Conservation (phyloP, 1,140 invertebrate species). For the Conopomorpha cramerella region DNA sequence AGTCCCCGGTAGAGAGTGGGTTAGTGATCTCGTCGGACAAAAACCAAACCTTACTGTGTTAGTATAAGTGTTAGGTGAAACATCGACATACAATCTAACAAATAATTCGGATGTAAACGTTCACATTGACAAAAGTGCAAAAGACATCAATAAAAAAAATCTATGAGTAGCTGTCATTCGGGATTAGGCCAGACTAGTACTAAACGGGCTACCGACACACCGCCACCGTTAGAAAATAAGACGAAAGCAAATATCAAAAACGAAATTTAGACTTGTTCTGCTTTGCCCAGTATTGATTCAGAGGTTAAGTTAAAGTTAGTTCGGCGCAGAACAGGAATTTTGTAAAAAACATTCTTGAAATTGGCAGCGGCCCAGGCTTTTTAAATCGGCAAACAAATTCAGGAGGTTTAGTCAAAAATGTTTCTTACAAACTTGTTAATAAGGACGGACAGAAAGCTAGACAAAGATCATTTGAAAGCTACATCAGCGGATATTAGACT, state of each 20-base stretch:
- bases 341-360: constrained; percentile 30
- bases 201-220: constrained; percentile 49
- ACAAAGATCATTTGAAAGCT: too few relatives aligned
- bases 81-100: constrained; percentile 57
- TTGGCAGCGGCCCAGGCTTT: neutral
- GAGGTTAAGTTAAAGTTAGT: constrained; percentile 20
- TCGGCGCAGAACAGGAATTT: constrained; percentile 35
- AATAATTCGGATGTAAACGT: constrained; percentile 46
- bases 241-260: constrained; percentile 59
- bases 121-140: constrained; percentile 55
- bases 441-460: too few relatives aligned
- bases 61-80: constrained; percentile 45
- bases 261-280: constrained; percentile 61
- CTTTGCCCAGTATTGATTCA: constrained; percentile 20
- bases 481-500: too few relatives aligned
- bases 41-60: constrained; percentile 12
- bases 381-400: too few relatives aligned
- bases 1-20: constrained; percentile 4
- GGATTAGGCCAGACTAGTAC: constrained; percentile 35
- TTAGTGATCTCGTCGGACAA: neutral
- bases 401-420: too few relatives aligned
- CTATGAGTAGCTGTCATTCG: constrained; percentile 50
- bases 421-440: too few relatives aligned
- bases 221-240: constrained; percentile 44
- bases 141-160: constrained; percentile 50